phyloP scores from a whole-genome alignment of 2,797 vertebrate species.

The Pipistrellus kuhlii region DNA sequence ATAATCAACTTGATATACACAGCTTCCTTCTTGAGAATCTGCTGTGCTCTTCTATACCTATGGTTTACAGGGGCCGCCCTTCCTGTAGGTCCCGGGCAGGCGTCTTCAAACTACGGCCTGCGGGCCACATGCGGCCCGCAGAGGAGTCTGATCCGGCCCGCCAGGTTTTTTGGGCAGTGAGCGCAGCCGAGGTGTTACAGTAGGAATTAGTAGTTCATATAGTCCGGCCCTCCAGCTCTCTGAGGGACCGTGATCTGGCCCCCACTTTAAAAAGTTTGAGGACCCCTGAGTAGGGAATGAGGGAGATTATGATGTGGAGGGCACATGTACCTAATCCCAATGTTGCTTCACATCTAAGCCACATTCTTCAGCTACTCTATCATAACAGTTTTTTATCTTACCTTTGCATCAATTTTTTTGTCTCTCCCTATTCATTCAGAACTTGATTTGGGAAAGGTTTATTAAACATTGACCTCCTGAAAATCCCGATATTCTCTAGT shows the following conservation, averaged over 20 bases:
- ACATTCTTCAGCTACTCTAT: not conserved
- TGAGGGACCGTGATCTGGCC: no score
- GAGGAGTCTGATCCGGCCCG: no score
- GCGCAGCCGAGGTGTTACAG: no score
- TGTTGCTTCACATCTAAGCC: not conserved
- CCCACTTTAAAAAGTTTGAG: no score
- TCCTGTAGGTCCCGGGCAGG: no score
- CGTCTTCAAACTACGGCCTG: no score
- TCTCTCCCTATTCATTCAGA: not conserved
- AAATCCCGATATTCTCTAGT: not conserved
- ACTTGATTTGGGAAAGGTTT: not conserved
- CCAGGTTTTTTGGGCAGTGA: no score
- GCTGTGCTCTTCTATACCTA: not conserved
- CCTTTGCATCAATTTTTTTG: not conserved
- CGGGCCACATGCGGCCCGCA: no score
- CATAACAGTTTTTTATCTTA: not conserved
- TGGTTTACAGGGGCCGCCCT: not conserved
- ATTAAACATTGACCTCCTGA: not conserved
- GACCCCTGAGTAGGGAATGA: no score
- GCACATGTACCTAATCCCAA: not conserved
- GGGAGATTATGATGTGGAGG: not conserved
- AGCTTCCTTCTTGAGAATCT: slow-evolving; percentile 3
- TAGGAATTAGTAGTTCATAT: no score
- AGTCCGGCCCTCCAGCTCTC: no score
- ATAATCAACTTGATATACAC: not conserved